Base-by-base conservation (phyloP, 1,140 invertebrate genomes). In the Drosophila ananassae region DNA sequence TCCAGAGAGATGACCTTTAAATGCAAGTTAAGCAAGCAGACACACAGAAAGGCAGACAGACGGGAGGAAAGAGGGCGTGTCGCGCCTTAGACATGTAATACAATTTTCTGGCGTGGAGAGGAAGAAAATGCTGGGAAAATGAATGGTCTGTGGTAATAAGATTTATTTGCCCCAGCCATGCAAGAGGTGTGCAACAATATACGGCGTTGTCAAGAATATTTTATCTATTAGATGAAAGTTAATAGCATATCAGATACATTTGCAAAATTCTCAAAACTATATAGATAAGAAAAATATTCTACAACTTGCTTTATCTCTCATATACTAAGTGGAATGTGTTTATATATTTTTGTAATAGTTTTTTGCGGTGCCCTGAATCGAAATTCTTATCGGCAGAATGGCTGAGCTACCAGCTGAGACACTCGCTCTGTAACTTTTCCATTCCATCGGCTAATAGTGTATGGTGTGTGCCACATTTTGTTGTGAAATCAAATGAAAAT, bases 1-100 rank as follows among this genome's bases (percentile, higher is more conserved):
- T 53, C 56, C 44, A 46, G 25, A 75, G 60, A 66, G 80, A 84
- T 79, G 80, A 84, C 80, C 80, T 84, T 79, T 84, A 84, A 84
- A 84, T 85, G 81, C 81, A 84, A 79, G 76, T 77, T 73, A 68
- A 79, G 54, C 63, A 53, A 57, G 59, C 56, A 48, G 47, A 69
- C 34, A 64, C 51, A 25, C 32, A 67, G 39, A 51, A 46, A 34
- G 3, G 39, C 24, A 12, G 56, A 25, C 21, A 8, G 9, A 54
- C 39, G 9, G 56, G 21, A 39, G 10, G 28, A 37, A 22, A 10
- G 13, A 10, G 12, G 54, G 54, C 28, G 30, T 46, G 41, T 48
- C 30, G 9, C 13, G 46, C 25, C 62, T 21, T 46, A 66, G 44
- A 77, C 50, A 61, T 57, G n/a, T 69, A 64, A 77, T 64, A 55